These are phyloP conservation scores for Eira barbara DNA, from an alignment of 2,113 vertebrate species.

Conservation along the genomic window DNA sequence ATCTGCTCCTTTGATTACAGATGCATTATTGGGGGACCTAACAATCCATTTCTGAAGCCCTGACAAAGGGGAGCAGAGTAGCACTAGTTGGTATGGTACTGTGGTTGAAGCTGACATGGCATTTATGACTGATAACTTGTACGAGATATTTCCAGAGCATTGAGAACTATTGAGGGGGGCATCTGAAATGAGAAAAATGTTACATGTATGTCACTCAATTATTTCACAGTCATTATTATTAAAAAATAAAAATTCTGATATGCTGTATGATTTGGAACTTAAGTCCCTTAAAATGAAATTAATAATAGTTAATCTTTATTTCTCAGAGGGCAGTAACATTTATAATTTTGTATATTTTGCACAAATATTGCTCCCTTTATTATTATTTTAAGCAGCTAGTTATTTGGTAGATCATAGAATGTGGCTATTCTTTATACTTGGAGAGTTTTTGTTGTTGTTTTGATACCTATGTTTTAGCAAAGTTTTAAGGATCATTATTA, in stretches of 20 bases:
- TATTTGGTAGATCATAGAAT: not conserved
- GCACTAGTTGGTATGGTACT: not conserved
- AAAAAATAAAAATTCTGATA: not conserved
- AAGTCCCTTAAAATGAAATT: slow-evolving; percentile 29
- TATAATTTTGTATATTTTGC: not conserved
- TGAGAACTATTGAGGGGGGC: not conserved
- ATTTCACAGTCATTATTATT: slow-evolving; percentile 12
- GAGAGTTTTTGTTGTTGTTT: not conserved
- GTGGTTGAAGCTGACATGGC: not conserved
- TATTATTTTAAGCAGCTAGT: not conserved
- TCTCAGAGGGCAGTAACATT: not conserved
- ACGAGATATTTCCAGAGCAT: not conserved
- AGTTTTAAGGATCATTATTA: not conserved
- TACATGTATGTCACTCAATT: not conserved
- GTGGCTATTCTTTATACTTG: not conserved
- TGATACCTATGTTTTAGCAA: not conserved
- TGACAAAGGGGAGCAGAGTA: not conserved
- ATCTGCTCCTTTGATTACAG: no score
- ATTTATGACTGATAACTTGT: not conserved
- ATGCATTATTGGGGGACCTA: no score
- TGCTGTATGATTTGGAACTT: slow-evolving; percentile 9
- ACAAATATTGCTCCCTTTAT: slow-evolving; percentile 6
- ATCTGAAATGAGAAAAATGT: not conserved
- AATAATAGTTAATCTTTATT: not conserved
- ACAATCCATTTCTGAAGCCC: not conserved